Evolutionary conservation across 2,888 invertebrate genomes (phyloP).

Genomic region (Molanna angustata): DNA sequence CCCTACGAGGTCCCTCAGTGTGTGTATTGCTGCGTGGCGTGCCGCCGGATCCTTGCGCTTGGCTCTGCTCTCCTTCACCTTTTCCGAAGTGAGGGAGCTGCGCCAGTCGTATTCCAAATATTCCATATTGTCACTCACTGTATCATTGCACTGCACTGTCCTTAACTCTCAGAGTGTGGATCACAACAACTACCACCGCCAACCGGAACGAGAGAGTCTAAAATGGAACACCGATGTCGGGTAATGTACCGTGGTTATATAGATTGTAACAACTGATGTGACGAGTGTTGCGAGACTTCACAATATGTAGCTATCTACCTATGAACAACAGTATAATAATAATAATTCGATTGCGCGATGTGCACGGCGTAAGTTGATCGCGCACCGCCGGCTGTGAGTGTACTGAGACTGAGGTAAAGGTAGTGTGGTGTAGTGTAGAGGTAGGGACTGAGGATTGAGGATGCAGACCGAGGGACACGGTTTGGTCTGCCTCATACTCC

Average conservation of each 20-base stretch:
- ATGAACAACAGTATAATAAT: too few species aligned
- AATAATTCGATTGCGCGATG: too few species aligned
- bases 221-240: not conserved
- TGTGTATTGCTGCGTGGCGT: constrained; percentile 48
- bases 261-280: not conserved
- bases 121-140: constrained; percentile 48
- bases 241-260: constrained; percentile 1
- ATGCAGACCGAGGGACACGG: not conserved
- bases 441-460: not conserved
- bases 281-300: not conserved
- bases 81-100: constrained; percentile 39
- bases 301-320: too few species aligned
- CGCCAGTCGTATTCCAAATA: constrained; percentile 63
- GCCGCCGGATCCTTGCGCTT: constrained; percentile 51
- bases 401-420: constrained; percentile 8
- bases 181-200: not conserved
- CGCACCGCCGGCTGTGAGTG: constrained; percentile 11
- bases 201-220: not conserved
- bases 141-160: too few species aligned
- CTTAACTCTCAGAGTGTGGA: not conserved
- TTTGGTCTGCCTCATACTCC: not conserved
- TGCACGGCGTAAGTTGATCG: constrained; percentile 1
- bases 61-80: constrained; percentile 45
- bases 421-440: too few species aligned
- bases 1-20: constrained; percentile 50